phyloP scores from a whole-genome alignment of 2,888 invertebrate species.

The Siphonodentalium dalli region DNA sequence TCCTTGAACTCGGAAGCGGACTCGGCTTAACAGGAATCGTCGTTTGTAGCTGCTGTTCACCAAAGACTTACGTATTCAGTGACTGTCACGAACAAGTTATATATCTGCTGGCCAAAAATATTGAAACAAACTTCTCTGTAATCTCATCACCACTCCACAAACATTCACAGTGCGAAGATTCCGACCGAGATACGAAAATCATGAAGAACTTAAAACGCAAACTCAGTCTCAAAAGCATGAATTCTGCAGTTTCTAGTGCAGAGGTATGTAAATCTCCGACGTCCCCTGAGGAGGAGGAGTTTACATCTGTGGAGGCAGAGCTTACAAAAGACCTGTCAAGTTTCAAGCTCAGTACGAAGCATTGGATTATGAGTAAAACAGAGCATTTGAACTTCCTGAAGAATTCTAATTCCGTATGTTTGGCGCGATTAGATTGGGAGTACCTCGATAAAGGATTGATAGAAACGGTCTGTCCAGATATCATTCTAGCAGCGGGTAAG shows the following conservation, averaged over 20 bases:
- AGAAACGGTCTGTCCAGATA: slow-evolving; percentile 34
- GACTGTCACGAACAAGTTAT: slow-evolving; percentile 55
- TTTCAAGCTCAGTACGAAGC: neutral
- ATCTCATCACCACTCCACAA: slow-evolving; percentile 3
- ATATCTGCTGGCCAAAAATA: slow-evolving; percentile 48
- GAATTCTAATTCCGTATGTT: slow-evolving; percentile 16
- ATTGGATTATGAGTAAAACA: neutral
- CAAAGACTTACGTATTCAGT: slow-evolving; percentile 44
- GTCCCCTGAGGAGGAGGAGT: neutral
- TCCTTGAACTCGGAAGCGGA: slow-evolving; percentile 57
- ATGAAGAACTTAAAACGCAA: too few relatives aligned
- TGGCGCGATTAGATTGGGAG: slow-evolving; percentile 52
- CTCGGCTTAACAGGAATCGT: slow-evolving; percentile 52
- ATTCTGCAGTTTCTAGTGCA: neutral
- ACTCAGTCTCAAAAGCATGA: too few relatives aligned
- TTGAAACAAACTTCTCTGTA: slow-evolving; percentile 41
- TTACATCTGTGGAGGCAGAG: neutral
- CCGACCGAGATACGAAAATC: slow-evolving; percentile 30
- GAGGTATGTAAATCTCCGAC: neutral
- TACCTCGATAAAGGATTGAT: slow-evolving; percentile 28
- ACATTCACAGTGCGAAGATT: slow-evolving; percentile 7
- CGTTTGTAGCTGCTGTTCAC: slow-evolving; percentile 41
- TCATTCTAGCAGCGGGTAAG: slow-evolving; percentile 54
- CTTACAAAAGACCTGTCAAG: neutral
- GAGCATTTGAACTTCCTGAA: neutral